A percentile compares a stretch with the other conserved stretches of the same genome.
phyloP scores from a whole-genome alignment of 1,140 invertebrate genomes.

The Drosophila subpulchrella region DNA sequence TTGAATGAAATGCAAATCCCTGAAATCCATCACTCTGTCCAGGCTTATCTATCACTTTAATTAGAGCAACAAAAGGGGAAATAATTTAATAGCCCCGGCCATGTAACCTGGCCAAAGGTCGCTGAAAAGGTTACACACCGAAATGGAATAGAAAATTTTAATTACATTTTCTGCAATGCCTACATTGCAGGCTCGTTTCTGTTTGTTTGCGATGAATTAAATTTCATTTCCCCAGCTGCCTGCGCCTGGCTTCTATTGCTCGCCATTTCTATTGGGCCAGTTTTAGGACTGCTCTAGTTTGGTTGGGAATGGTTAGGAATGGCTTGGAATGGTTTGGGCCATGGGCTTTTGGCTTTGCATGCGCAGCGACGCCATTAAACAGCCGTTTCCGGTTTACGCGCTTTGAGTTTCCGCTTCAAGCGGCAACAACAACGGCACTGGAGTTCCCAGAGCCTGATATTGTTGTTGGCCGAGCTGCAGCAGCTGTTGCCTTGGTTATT shows the following conservation, averaged over 20 bases:
- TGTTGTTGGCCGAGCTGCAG: conserved; percentile 72
- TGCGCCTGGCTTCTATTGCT: conserved; percentile 12
- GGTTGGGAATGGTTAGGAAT: conserved; percentile 2
- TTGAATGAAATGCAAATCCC: conserved; percentile 54
- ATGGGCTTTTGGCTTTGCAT: conserved; percentile 55
- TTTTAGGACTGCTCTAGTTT: conserved; percentile 10
- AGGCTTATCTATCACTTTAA: conserved; percentile 77
- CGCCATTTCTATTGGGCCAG: conserved; percentile 25
- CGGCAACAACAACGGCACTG: conserved; percentile 58
- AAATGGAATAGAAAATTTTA: conserved; percentile 80
- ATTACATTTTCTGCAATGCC: conserved; percentile 78
- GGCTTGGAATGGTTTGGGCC: background rate
- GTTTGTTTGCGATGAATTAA: conserved; percentile 76
- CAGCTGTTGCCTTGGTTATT: conserved; percentile 81
- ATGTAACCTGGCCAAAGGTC: conserved; percentile 36
- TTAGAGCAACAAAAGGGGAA: conserved; percentile 55
- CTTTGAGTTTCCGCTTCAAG: conserved; percentile 81
- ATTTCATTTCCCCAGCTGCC: conserved; percentile 72
- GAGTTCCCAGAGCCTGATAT: conserved; percentile 46
- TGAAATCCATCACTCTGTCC: conserved; percentile 27
- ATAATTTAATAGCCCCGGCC: conserved; percentile 28
- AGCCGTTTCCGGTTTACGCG: conserved; percentile 82
- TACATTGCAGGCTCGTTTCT: conserved; percentile 47
- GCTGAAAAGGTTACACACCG: conserved; percentile 60
- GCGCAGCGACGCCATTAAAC: conserved; percentile 79